Evolutionary conservation across 2,888 invertebrate genomes (phyloP), one percentile per base, ranked within the genome.

Genomic region (Leptothorax acervorum): DNA sequence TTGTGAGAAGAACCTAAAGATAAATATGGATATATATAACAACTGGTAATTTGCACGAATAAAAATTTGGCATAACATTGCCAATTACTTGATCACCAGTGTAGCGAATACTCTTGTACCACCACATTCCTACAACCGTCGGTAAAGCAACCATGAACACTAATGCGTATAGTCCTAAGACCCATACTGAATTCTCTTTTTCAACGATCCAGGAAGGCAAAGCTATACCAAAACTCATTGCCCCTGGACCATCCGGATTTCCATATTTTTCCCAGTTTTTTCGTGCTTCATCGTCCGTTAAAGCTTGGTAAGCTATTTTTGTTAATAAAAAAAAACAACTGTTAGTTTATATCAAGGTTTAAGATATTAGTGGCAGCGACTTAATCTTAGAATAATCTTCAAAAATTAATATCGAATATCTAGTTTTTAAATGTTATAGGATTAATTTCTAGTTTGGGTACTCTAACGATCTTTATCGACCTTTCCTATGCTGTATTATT

Each of bases 121-220:
- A 99, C 99, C 99, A 99, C 91, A 98, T 98, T 70, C 99, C 99
- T 86, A 98, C 98, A 87, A 97, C 97, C 79, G 97, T 97, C 39
- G 98, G 98, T 94, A 99, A 95, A 62, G 99, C 98, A 82, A 99
- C 97, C 99, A 99, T 99, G 95, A 99, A 99, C 1, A 99, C 98
- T 74, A 99, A 96, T 5, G 98, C 99, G 95, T 99, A 99, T 1
- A 99, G 96, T 4, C 99, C 99, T 71, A 99, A 96, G 8, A 99
- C 99, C 99, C 99, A 99, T 39, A 99, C 97, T 90, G 99, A 99
- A 95, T 99, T 99, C 95, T 99, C 99, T 95, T 99, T 99, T 94
- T 99, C 99, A 12, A 99, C 99, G 95, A 99, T 99, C 99, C 99
- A 99, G 79, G 99, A 99, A 8, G 99, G 99, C 78, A 99, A 95